Base-by-base conservation (phyloP, 2,113 vertebrate genomes). In the Stigmatopora nigra region DNA sequence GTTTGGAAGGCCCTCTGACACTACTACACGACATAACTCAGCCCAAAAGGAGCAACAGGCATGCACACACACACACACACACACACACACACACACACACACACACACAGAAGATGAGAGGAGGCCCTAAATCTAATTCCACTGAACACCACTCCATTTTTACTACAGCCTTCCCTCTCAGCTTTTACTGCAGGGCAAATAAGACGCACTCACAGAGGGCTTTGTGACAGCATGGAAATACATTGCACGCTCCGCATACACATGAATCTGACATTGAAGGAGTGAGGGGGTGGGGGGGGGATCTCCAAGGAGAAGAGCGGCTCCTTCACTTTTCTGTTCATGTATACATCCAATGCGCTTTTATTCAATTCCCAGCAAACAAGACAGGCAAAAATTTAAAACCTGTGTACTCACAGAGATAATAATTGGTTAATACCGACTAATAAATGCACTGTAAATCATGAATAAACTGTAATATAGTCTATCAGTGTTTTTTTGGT, bases 111-210 rank as follows among this genome's bases (percentile, higher is more conserved):
- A 82, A 78, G 78, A 80, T 5, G 72, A 74, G 71, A 84, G 61
- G 73, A 38, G 63, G 76, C 83, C 72, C 68, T 86, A 87, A 89
- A 87, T 87, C 81, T 86, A 84, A 80, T 72, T 81, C 80, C 81
- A 70, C 68, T 69, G 77, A 86, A 75, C 68, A 76, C 74, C 62
- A 77, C 75, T 80, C 74, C 70, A 73, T 70, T 83, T 88, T 86
- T 84, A 86, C 79, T 81, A 78, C 78, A 73, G 80, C 68, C 79
- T 87, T 88, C 83, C 84, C 79, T 83, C 83, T 89, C 78, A 64
- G 76, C 84, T 89, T 89, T 90, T 90, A 89, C 88, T 89, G 88
- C 85, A 83, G 80, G 81, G 81, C 88, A 90, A 90, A 91, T 82
- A 90, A 77, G 77, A 74, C 61, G 73, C 79, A 85, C 81, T 89